Percentiles rank a stretch among this genome's conserved stretches.
phyloP scores from a whole-genome alignment of 2,888 invertebrate species.

The Aporophyla lueneburgensis region DNA sequence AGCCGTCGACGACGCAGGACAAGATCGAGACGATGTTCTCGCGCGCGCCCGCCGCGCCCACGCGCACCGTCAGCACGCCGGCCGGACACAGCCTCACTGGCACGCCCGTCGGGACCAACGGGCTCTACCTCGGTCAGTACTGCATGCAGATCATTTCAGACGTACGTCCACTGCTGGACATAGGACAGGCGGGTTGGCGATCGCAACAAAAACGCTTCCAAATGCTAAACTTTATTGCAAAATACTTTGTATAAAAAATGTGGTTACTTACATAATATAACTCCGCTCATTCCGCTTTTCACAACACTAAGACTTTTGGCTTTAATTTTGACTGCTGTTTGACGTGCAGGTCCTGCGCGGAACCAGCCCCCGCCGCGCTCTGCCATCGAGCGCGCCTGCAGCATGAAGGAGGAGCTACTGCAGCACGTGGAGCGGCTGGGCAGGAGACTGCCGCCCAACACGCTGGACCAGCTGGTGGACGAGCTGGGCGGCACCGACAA shows the following conservation, averaged over 20 bases:
- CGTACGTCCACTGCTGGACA: no score
- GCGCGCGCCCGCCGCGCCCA: conserved; percentile 68
- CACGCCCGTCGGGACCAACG: conserved; percentile 88
- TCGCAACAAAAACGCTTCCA: no score
- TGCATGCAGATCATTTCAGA: no score
- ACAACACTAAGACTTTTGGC: no score
- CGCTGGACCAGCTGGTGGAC: conserved; percentile 99
- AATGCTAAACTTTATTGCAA: no score
- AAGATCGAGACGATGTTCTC: conserved; percentile 94
- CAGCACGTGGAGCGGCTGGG: conserved; percentile 96
- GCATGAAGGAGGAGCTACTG: conserved; percentile 98
- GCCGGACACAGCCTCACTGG: conserved; percentile 82
- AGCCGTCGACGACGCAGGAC: conserved; percentile 93
- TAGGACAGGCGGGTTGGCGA: no score
- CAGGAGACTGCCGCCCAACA: conserved; percentile 97
- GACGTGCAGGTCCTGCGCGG: conserved; percentile 77
- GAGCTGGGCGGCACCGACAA: conserved; percentile 99
- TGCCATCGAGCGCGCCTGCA: conserved; percentile 96
- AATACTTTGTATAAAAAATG: no score
- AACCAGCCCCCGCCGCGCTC: conserved; percentile 93
- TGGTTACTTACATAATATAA: no score
- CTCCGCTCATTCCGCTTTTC: no score
- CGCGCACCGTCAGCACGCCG: conserved; percentile 77
- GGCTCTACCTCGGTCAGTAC: conserved; percentile 80
- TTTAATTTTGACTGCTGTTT: background rate